Evolutionary conservation across 2,113 vertebrate genomes (phyloP).

Genomic region (Rhodinocichla rosea): DNA sequence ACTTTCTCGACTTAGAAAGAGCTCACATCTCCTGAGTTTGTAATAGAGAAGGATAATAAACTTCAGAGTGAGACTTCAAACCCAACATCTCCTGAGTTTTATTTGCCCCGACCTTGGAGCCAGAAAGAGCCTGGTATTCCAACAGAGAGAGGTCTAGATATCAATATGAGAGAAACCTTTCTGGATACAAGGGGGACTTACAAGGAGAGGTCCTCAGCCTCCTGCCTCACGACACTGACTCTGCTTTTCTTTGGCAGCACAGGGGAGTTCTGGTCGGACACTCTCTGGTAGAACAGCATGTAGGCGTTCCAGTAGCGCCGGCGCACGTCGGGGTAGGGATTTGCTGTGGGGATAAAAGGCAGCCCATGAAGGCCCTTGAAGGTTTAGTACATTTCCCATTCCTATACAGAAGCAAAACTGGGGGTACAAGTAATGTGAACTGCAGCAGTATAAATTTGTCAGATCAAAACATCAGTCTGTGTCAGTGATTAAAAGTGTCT

Average conservation of each 20-base stretch:
- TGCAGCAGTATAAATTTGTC: background rate
- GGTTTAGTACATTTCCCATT: background rate
- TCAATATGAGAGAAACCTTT: background rate
- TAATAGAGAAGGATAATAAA: background rate
- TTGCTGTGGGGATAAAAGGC: slow-evolving; percentile 75
- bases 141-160: background rate
- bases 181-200: slow-evolving; percentile 69
- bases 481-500: background rate
- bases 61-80: background rate
- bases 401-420: background rate
- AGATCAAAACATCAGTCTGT: background rate
- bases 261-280: slow-evolving; percentile 94
- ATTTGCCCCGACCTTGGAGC: background rate
- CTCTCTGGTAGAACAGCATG: slow-evolving; percentile 98
- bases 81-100: background rate
- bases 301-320: slow-evolving; percentile 98
- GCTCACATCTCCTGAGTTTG: background rate
- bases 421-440: background rate
- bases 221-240: slow-evolving; percentile 95
- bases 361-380: background rate
- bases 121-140: background rate
- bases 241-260: slow-evolving; percentile 96
- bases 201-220: slow-evolving; percentile 94
- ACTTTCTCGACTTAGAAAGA: background rate
- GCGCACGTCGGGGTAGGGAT: slow-evolving; percentile 94